Base-by-base conservation (phyloP, 2,797 vertebrate genomes). In the Alcedo atthis region DNA sequence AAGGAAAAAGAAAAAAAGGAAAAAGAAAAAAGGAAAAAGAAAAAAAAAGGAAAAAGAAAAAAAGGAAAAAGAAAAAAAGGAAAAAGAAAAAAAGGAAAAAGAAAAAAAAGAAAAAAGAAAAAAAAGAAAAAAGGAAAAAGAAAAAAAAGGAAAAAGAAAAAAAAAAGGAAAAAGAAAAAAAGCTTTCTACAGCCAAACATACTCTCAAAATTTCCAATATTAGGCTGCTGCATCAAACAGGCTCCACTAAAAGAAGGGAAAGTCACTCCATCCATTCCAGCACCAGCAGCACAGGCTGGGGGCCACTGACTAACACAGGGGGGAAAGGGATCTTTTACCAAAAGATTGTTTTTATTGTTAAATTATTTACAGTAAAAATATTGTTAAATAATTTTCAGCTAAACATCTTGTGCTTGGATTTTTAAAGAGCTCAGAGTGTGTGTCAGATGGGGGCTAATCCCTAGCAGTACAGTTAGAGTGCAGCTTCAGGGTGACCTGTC, bases 381-480 rank as follows among this genome's bases (percentile, higher is more conserved):
- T 94, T 78, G 84, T 93, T 96, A 96, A 96, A 95, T 96, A 95
- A 95, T 96, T 96, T 96, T 96, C 66, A 96, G 73, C 81, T 79
- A 85, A 94, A 94, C 95, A 96, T 96, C 86, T 94, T 96, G 94
- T 17, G 55, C 53, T 95, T 96, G 93, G 96, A 96, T 96, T 90
- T 96, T 96, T 96, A 96, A 96, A 96, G 86, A 96, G 95, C 94
- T 94, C 63, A 53, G 88, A 91, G 88, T 2, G 10, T 49, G 33
- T 5, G 1, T 94, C 94, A 96, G 84, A 96, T 89, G 92, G 66
- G 58, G 62, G 21, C 87, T 80, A 81, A 92, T 85, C 81, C 79
- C 63, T 6, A 74, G 51, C 1, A 12, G 61, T 93, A 83, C 32
- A 83, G 59, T 42, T 87, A 35, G 89, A 94, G 48, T 63, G 90